Conservation (phyloP, 2,797 vertebrate species). For the Rhincodon typus region DNA sequence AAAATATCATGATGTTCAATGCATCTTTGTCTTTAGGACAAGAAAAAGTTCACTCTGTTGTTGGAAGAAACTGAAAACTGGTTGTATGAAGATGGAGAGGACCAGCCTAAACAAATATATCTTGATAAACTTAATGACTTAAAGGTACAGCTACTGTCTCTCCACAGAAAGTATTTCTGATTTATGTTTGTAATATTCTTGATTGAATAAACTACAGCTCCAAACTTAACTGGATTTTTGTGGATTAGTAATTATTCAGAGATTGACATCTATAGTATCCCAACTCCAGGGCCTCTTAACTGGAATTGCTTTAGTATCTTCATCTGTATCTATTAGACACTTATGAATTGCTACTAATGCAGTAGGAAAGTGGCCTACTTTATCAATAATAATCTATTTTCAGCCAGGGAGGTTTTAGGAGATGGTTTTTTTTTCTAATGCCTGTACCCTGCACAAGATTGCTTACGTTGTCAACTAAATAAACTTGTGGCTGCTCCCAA, state of each 20-base stretch:
- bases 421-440: neutral
- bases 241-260: neutral
- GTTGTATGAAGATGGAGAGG: slow-evolving; percentile 93
- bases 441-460: neutral
- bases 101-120: slow-evolving; percentile 84
- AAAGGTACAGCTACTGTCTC: slow-evolving; percentile 55
- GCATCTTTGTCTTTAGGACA: slow-evolving; percentile 61
- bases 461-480: neutral
- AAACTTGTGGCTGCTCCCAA: neutral
- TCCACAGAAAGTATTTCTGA: slow-evolving; percentile 1
- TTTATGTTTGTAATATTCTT: neutral
- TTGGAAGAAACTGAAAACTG: slow-evolving; percentile 88
- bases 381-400: neutral
- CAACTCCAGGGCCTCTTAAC: neutral
- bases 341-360: too few relatives aligned
- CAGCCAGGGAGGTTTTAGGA: neutral
- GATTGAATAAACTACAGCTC: neutral
- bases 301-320: neutral
- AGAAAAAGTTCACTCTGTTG: slow-evolving; percentile 69
- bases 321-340: neutral
- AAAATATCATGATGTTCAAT: neutral
- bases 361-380: too few relatives aligned
- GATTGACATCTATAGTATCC: neutral
- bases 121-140: slow-evolving; percentile 82
- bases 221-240: neutral